Conservation (phyloP, 35 echinoderm and acorn worm genomes). For the Heliocidaris tuberculata region DNA sequence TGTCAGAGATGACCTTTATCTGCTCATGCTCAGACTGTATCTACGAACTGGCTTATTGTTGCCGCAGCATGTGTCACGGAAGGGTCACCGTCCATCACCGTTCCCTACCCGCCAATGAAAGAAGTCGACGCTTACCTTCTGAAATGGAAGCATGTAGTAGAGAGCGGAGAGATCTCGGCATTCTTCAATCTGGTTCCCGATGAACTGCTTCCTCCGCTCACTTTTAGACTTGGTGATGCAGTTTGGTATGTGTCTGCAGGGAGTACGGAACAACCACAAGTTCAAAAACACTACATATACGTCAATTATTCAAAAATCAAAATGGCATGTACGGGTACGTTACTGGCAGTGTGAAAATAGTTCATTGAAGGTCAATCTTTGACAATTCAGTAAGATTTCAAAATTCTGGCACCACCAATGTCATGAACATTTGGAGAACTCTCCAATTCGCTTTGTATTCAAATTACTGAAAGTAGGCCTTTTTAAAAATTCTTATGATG, state of each 20-base stretch:
- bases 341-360: background rate
- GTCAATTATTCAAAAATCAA: background rate
- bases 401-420: background rate
- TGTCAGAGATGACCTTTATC: no score
- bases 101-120: background rate
- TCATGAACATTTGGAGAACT: background rate
- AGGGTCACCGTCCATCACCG: no score
- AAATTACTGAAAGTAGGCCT: background rate
- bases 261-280: background rate
- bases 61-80: no score
- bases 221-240: conserved; percentile 94
- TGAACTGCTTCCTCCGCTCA: conserved; percentile 93
- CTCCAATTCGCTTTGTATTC: background rate
- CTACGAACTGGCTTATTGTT: no score
- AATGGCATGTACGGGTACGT: background rate
- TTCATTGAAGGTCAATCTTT: no score
- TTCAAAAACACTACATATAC: no score
- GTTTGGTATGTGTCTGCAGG: conserved; percentile 74
- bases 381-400: background rate
- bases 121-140: conserved; percentile 67
- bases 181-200: conserved; percentile 94
- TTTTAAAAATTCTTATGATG: no score
- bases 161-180: conserved; percentile 90
- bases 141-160: conserved; percentile 87
- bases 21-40: no score